Conservation (phyloP, 1,140 invertebrate species). For the Nautilus pompilius region DNA sequence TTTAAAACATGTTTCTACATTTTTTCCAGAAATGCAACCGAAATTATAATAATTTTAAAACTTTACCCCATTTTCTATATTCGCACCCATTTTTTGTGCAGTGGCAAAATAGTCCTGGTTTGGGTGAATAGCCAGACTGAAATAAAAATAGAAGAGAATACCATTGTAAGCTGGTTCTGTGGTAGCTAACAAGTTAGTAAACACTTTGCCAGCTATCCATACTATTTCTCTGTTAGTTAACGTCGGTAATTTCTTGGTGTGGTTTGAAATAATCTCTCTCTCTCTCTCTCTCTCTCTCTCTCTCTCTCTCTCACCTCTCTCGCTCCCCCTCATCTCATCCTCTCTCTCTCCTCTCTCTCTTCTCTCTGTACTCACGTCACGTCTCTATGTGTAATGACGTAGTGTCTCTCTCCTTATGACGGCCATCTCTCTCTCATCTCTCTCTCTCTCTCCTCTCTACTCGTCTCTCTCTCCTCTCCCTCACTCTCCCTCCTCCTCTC, state of each 20-base stretch:
- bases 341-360: neutral
- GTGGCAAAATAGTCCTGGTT: slow-evolving; percentile 85
- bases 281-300: slow-evolving; percentile 5
- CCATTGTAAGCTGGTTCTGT: neutral
- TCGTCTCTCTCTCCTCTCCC: neutral
- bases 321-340: neutral
- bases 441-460: slow-evolving; percentile 2
- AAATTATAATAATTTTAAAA: too few species aligned
- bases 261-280: neutral
- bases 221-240: neutral
- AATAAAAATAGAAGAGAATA: slow-evolving; percentile 36
- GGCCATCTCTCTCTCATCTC: neutral
- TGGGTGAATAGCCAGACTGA: slow-evolving; percentile 82
- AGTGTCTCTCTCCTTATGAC: neutral
- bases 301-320: slow-evolving; percentile 6
- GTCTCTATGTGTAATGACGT: neutral
- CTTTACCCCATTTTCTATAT: slow-evolving; percentile 25
- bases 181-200: too few species aligned
- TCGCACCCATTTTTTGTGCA: slow-evolving; percentile 75
- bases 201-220: too few species aligned
- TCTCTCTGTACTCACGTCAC: too few species aligned
- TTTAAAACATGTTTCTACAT: too few species aligned
- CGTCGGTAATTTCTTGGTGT: neutral
- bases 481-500: neutral
- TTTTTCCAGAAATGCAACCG: too few species aligned